Percentiles rank a stretch among this genome's conserved stretches.
Conservation (phyloP, 2,113 vertebrate genomes). For the Barnardius zonarius region DNA sequence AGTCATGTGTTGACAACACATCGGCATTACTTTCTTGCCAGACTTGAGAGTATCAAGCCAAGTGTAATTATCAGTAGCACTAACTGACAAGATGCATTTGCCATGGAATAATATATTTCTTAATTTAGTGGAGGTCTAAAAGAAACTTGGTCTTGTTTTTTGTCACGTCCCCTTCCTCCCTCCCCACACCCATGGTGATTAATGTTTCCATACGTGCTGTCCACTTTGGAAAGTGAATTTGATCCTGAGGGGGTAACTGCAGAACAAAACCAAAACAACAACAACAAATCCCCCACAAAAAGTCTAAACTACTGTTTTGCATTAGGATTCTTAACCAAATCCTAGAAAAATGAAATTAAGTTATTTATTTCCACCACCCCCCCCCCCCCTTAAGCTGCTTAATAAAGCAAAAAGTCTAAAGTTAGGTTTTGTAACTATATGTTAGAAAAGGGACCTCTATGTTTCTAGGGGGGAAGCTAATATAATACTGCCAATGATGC, state of each 20-base stretch:
- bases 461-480: background rate
- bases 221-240: background rate
- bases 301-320: background rate
- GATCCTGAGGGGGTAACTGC: background rate
- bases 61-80: background rate
- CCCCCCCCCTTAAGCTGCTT: background rate
- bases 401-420: background rate
- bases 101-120: background rate
- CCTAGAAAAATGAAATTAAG: background rate
- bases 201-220: background rate
- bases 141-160: background rate
- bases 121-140: background rate
- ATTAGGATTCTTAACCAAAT: background rate
- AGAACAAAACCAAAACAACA: background rate
- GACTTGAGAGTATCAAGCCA: background rate
- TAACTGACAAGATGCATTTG: background rate
- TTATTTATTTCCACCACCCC: background rate
- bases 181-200: accelerated
- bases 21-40: background rate
- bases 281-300: background rate
- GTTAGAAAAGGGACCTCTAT: background rate
- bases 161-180: background rate
- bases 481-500: background rate
- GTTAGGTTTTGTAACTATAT: background rate
- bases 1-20: background rate